Percentiles rank a stretch among this genome's conserved stretches.
phyloP scores from a whole-genome alignment of 1,140 invertebrate genomes.

The Aphidius gifuensis region DNA sequence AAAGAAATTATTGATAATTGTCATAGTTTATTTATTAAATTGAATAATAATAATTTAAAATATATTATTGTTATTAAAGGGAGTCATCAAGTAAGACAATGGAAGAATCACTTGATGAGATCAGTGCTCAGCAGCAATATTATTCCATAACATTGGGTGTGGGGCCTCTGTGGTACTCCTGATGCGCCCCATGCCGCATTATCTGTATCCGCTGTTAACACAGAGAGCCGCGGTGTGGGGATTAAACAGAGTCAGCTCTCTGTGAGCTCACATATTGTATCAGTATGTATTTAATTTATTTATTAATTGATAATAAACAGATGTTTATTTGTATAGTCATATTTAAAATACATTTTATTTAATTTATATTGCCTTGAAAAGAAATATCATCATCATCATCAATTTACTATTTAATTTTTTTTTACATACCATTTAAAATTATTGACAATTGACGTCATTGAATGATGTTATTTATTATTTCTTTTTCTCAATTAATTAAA shows the following conservation, averaged over 20 bases:
- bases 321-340: too few species aligned
- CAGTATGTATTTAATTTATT: slow-evolving; percentile 39
- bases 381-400: background rate
- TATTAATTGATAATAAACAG: background rate
- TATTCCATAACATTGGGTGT: slow-evolving; percentile 91
- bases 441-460: background rate
- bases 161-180: slow-evolving; percentile 97
- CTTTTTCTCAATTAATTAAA: background rate
- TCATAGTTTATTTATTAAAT: too few species aligned
- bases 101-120: slow-evolving; percentile 49
- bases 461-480: too few species aligned
- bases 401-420: background rate
- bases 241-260: slow-evolving; percentile 72
- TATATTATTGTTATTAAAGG: slow-evolving; percentile 26
- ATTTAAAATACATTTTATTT: background rate
- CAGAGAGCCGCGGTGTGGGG: slow-evolving; percentile 81
- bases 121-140: slow-evolving; percentile 46
- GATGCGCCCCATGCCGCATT: slow-evolving; percentile 83
- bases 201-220: slow-evolving; percentile 63
- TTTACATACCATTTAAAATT: background rate
- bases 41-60: too few species aligned
- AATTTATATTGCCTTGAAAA: slow-evolving; percentile 9
- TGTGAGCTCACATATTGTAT: slow-evolving; percentile 60
- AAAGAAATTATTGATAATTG: too few species aligned
- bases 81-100: slow-evolving; percentile 48